Conservation (phyloP, 2,113 vertebrate species). For the Callorhinus ursinus region DNA sequence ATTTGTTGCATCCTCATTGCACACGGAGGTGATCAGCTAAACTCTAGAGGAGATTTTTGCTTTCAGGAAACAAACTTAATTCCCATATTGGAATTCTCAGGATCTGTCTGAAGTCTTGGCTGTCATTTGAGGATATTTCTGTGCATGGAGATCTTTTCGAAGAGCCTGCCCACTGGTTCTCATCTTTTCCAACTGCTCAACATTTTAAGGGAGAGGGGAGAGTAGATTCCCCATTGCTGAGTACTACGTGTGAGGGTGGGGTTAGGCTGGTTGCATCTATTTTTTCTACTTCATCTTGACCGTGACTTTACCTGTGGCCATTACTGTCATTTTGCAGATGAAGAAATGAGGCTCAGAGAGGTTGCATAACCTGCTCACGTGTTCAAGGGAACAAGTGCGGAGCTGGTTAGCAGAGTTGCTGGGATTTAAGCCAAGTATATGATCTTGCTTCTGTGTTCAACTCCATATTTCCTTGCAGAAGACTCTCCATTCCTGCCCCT, state of each 20-base stretch:
- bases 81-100: neutral
- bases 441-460: neutral
- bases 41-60: neutral
- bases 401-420: neutral
- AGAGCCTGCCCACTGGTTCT: neutral
- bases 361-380: neutral
- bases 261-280: neutral
- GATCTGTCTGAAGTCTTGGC: neutral
- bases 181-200: neutral
- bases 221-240: neutral
- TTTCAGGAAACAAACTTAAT: conserved; percentile 15
- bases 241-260: too few relatives aligned
- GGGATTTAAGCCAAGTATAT: neutral
- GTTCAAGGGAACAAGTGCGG: neutral
- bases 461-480: neutral
- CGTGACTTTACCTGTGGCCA: neutral
- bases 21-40: neutral
- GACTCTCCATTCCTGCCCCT: neutral
- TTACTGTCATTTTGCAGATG: neutral
- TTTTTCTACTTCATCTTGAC: neutral
- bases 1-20: neutral
- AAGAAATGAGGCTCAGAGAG: neutral
- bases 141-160: neutral
- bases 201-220: too few relatives aligned
- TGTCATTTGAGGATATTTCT: neutral